Conservation (phyloP, 2,888 invertebrate genomes). For the Mycalesis mineus region DNA sequence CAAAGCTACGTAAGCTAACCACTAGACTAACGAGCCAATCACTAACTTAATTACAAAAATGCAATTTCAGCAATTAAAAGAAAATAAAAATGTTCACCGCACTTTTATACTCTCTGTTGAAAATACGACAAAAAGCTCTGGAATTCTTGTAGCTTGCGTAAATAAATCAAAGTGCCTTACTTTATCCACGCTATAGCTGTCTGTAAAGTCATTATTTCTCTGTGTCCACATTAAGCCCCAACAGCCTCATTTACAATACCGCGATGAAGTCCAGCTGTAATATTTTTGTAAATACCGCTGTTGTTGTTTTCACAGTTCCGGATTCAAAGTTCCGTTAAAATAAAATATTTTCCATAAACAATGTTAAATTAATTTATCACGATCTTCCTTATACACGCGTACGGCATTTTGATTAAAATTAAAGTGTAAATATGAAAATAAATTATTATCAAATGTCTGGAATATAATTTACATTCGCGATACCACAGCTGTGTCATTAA, state of each 20-base stretch:
- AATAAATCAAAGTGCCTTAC: background rate
- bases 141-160: background rate
- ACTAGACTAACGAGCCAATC: too few relatives aligned
- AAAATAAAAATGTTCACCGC: too few relatives aligned
- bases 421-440: background rate
- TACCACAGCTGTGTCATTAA: conserved; percentile 8
- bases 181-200: background rate
- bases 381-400: background rate
- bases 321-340: background rate
- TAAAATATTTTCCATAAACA: background rate
- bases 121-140: background rate
- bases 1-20: too few relatives aligned
- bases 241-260: background rate
- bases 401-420: background rate
- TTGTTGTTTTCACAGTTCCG: background rate
- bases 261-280: background rate
- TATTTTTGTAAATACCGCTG: background rate
- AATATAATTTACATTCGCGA: conserved; percentile 2
- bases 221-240: background rate
- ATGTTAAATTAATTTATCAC: background rate
- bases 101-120: background rate
- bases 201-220: background rate
- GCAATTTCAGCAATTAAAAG: too few relatives aligned
- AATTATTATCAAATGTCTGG: conserved; percentile 1
- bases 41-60: too few relatives aligned